Conservation (phyloP, 2,797 vertebrate genomes). For the Fringilla coelebs region DNA sequence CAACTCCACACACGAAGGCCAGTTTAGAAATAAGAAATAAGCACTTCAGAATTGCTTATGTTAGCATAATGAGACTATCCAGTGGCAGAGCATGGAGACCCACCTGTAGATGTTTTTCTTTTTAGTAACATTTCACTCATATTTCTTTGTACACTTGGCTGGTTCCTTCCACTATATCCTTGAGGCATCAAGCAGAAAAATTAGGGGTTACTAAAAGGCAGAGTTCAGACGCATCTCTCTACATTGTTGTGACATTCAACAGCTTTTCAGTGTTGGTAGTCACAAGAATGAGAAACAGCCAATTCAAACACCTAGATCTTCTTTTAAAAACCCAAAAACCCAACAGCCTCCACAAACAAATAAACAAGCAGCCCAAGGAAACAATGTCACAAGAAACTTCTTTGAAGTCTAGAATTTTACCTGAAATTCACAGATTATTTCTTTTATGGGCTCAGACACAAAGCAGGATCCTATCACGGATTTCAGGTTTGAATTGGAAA, state of each 20-base stretch:
- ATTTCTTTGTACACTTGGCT: neutral
- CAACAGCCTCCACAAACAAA: neutral
- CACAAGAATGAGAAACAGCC: neutral
- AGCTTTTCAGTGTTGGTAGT: neutral
- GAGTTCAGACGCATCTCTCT: neutral
- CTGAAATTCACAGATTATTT: neutral
- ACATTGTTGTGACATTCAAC: neutral
- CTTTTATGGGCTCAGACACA: neutral
- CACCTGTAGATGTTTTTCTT: neutral
- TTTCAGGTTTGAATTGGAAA: neutral
- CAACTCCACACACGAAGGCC: rapidly evolving
- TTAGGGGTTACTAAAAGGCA: neutral
- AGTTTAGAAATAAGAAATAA: neutral
- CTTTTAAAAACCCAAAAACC: neutral
- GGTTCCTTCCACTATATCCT: neutral
- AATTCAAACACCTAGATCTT: neutral
- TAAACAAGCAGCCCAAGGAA: neutral
- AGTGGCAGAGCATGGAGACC: neutral
- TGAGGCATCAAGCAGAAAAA: neutral
- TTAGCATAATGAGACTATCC: neutral
- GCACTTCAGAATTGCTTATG: neutral
- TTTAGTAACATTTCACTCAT: neutral
- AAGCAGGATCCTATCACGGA: neutral
- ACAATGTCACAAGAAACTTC: neutral
- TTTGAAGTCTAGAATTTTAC: neutral